Percentiles rank a stretch among this genome's conserved stretches.
phyloP scores from a whole-genome alignment of 2,797 vertebrate genomes.

The Eulemur albifrons region DNA sequence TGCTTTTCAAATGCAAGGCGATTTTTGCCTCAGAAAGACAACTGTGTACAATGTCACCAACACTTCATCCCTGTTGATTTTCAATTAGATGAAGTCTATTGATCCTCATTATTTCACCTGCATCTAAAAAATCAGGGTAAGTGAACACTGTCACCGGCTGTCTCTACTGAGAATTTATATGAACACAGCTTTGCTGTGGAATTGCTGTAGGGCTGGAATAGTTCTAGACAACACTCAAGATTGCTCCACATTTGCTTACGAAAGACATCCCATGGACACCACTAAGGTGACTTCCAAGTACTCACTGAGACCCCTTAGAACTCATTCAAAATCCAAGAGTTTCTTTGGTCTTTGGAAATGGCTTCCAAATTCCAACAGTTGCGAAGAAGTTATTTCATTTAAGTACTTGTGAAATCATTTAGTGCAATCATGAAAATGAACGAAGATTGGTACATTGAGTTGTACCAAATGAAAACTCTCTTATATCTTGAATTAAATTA shows the following conservation, averaged over 20 bases:
- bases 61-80: not conserved
- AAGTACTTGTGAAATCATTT: not conserved
- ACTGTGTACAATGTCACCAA: accelerated
- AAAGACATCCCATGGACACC: constrained; percentile 25
- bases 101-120: not conserved
- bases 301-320: constrained; percentile 28
- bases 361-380: not conserved
- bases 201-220: not conserved
- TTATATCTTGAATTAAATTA: not conserved
- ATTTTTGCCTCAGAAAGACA: not conserved
- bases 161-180: constrained; percentile 6
- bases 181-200: not conserved
- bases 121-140: constrained; percentile 15
- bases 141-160: not conserved
- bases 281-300: constrained; percentile 45
- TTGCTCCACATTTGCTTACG: constrained; percentile 53
- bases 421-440: not conserved
- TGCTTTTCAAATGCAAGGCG: not conserved
- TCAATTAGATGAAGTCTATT: not conserved
- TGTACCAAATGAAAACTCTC: not conserved
- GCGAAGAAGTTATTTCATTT: not conserved
- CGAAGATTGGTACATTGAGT: not conserved
- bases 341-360: not conserved
- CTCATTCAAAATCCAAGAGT: not conserved
- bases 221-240: constrained; percentile 41